These are phyloP conservation scores for Mormoops blainvillei DNA, from an alignment of 2,113 vertebrate species.

Conservation along the genomic window DNA sequence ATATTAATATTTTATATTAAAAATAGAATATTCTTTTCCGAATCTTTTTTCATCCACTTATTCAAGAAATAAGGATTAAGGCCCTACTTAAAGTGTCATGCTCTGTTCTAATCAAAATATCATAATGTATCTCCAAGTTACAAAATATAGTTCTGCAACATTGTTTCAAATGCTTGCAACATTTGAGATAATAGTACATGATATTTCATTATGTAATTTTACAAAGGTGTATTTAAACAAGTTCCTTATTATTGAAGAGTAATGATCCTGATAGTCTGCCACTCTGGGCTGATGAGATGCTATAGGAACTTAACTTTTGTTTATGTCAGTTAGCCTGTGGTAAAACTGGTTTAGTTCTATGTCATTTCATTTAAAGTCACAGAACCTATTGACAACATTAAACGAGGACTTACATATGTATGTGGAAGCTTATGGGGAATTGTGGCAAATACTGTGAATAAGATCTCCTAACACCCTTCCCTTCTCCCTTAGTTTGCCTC, in stretches of 20 bases:
- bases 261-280: not conserved
- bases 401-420: not conserved
- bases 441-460: not conserved
- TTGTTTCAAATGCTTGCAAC: not conserved
- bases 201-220: not conserved
- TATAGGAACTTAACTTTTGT: not conserved
- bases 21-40: not conserved
- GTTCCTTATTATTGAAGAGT: not conserved
- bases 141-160: not conserved
- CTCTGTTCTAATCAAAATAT: constrained; percentile 9
- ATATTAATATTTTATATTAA: constrained; percentile 22
- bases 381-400: not conserved
- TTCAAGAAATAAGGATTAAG: not conserved
- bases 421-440: not conserved
- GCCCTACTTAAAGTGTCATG: not conserved
- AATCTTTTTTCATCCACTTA: not conserved
- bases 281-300: not conserved
- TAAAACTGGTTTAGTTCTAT: not conserved
- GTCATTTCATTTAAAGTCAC: not conserved
- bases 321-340: not conserved
- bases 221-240: not conserved
- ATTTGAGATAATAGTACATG: not conserved
- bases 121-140: not conserved
- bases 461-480: not conserved
- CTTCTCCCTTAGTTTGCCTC: not conserved